phyloP scores from a whole-genome alignment of 2,113 vertebrate genomes.

The Misgurnus mizolepis region DNA sequence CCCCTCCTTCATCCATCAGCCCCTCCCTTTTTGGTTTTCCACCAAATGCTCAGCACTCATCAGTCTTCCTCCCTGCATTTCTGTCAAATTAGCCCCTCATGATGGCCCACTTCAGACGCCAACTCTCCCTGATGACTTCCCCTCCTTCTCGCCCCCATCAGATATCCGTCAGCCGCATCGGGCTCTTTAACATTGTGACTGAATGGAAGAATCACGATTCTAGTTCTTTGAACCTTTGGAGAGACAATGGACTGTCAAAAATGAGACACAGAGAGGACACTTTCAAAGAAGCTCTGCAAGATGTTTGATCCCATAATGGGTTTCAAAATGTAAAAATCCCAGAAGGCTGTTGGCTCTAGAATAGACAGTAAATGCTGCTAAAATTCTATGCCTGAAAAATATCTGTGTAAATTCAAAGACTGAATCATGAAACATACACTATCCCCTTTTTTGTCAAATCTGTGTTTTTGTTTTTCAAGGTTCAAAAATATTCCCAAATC shows the following conservation, averaged over 20 bases:
- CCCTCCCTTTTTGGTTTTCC: conserved; percentile 48
- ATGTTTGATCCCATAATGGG: not conserved
- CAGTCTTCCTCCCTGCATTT: conserved; percentile 51
- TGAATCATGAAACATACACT: not conserved
- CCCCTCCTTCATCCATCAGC: conserved; percentile 33
- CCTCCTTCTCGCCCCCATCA: conserved; percentile 15
- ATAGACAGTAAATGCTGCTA: not conserved
- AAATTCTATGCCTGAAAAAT: not conserved
- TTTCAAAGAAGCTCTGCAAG: too few species aligned
- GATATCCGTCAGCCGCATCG: conserved; percentile 13
- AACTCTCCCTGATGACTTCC: conserved; percentile 8
- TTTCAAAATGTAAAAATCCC: not conserved
- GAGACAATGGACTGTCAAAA: conserved; percentile 1
- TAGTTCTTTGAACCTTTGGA: not conserved
- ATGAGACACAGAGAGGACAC: not conserved
- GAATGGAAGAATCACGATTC: not conserved
- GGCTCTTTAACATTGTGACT: conserved; percentile 12
- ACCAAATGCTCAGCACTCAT: conserved; percentile 43
- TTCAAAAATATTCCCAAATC: not conserved
- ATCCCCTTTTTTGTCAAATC: not conserved
- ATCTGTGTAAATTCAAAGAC: not conserved
- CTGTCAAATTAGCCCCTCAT: conserved; percentile 55
- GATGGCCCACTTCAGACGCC: conserved; percentile 37
- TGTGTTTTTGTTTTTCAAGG: not conserved
- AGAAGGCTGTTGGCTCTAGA: too few species aligned